Conservation (phyloP, 2,888 invertebrate genomes). For the Agriopis marginaria region DNA sequence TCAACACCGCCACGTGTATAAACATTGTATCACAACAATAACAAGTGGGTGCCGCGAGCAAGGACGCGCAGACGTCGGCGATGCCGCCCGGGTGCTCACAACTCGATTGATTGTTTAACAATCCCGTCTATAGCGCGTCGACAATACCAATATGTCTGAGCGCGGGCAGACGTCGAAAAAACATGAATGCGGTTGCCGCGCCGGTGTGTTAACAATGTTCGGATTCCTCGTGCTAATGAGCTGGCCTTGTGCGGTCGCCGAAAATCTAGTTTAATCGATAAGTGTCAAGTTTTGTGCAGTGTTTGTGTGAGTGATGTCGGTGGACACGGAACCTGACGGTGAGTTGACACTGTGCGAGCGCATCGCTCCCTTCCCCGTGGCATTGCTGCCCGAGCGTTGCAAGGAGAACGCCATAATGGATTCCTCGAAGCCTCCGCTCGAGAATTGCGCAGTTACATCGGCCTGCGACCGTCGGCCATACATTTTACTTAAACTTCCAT, state of each 20-base stretch:
- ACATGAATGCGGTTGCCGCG: constrained; percentile 54
- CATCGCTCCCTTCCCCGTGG: constrained; percentile 46
- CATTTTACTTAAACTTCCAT: constrained; percentile 65
- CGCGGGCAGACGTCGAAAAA: constrained; percentile 54
- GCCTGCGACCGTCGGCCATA: constrained; percentile 59
- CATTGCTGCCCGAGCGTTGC: constrained; percentile 61
- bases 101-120: constrained; percentile 59
- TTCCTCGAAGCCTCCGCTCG: constrained; percentile 67
- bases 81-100: constrained; percentile 57
- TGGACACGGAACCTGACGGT: constrained; percentile 61
- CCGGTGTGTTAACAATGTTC: constrained; percentile 58
- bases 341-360: constrained; percentile 56
- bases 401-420: constrained; percentile 73
- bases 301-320: constrained; percentile 62
- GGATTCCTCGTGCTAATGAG: constrained; percentile 49
- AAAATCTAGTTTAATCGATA: constrained; percentile 48
- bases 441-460: constrained; percentile 77
- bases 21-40: constrained; percentile 85
- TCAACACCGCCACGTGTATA: constrained; percentile 82
- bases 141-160: constrained; percentile 52
- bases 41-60: constrained; percentile 76
- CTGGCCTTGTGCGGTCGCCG: constrained; percentile 21
- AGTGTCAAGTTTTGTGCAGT: constrained; percentile 52
- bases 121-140: constrained; percentile 55
- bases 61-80: constrained; percentile 69